Conservation (phyloP, 2,797 vertebrate genomes). For the Lepilemur ruficaudatus region DNA sequence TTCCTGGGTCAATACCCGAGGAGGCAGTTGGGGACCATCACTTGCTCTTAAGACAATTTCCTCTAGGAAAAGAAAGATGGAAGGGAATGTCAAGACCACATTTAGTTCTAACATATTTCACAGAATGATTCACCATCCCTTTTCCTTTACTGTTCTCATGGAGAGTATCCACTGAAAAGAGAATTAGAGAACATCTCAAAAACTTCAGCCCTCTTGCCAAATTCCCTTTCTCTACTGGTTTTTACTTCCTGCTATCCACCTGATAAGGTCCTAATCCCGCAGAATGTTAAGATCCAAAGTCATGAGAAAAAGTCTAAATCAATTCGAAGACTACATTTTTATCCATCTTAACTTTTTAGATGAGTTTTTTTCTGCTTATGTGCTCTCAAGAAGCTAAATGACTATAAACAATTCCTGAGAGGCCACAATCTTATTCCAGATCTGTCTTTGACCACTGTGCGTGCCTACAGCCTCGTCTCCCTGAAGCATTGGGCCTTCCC, state of each 20-base stretch:
- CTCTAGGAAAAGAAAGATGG: slow-evolving; percentile 80
- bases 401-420: neutral
- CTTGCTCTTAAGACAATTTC: slow-evolving; percentile 90
- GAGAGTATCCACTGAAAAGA: neutral
- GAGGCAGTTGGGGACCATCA: slow-evolving; percentile 89
- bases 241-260: neutral
- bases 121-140: neutral
- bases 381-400: neutral
- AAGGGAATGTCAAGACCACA: neutral
- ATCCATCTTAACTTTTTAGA: neutral
- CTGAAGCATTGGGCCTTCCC: neutral
- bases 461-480: neutral
- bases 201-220: neutral
- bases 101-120: neutral
- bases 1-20: slow-evolving; percentile 91
- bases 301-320: neutral
- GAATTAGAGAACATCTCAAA: neutral
- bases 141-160: neutral
- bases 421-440: neutral
- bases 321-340: neutral
- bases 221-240: neutral
- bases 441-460: neutral
- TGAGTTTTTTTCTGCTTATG: neutral
- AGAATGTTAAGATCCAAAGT: slow-evolving; percentile 1
- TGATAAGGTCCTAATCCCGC: neutral